These are phyloP conservation scores for Clunio marinus DNA, from an alignment of 2,888 invertebrate species.

Conservation along the genomic window DNA sequence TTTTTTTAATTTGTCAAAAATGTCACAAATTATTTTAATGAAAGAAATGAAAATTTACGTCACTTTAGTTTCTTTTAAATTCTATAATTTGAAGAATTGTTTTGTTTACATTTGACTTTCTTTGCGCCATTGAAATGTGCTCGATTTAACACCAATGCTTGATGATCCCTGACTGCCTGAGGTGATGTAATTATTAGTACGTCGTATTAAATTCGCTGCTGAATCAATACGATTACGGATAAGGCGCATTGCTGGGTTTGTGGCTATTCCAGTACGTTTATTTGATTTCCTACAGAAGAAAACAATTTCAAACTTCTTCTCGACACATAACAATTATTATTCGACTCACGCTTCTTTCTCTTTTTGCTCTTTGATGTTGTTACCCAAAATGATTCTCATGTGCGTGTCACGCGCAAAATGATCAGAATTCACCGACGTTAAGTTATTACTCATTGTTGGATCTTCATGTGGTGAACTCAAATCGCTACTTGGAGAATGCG, in stretches of 20 bases:
- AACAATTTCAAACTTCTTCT: conserved; percentile 39
- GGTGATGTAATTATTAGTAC: conserved; percentile 50
- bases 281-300: conserved; percentile 55
- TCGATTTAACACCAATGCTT: conserved; percentile 53
- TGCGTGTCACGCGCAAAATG: conserved; percentile 88
- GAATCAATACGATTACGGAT: conserved; percentile 56
- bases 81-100: too few relatives aligned
- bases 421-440: conserved; percentile 57
- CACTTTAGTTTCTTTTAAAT: neutral
- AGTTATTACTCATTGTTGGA: conserved; percentile 44
- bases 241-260: conserved; percentile 78
- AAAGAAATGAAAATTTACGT: conserved; percentile 32
- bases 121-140: conserved; percentile 53
- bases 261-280: conserved; percentile 80
- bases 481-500: conserved; percentile 67
- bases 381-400: conserved; percentile 81
- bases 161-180: conserved; percentile 52
- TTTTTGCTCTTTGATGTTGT: conserved; percentile 44
- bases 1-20: too few relatives aligned
- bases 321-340: neutral
- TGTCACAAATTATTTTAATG: too few relatives aligned
- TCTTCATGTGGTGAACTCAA: conserved; percentile 54
- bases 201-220: conserved; percentile 51
- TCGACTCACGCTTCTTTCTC: conserved; percentile 41
- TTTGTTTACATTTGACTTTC: conserved; percentile 43